phyloP scores from a whole-genome alignment of 2,888 invertebrate genomes.

The Phoronis australis region DNA sequence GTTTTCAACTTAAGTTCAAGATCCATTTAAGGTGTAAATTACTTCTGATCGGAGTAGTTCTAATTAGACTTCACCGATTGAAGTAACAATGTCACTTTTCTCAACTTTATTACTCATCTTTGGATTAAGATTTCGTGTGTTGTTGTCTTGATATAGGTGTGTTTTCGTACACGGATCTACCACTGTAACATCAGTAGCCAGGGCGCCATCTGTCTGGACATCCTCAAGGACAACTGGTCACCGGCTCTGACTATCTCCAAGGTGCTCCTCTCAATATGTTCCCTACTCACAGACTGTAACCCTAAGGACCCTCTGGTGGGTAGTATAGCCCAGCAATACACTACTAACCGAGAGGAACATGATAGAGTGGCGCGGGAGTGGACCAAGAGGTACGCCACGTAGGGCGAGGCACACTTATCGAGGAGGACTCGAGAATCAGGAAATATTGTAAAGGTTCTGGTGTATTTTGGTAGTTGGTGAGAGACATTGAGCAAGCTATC shows the following conservation, averaged over 20 bases:
- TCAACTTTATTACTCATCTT: no score
- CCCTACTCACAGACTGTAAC: slow-evolving; percentile 95
- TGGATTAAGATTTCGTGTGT: no score
- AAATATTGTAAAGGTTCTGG: no score
- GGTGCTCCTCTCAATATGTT: slow-evolving; percentile 95
- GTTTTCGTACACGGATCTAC: slow-evolving; percentile 94
- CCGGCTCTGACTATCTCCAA: slow-evolving; percentile 98
- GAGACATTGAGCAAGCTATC: no score
- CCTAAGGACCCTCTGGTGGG: slow-evolving; percentile 98
- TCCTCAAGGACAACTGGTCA: slow-evolving; percentile 97
- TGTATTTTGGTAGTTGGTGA: no score
- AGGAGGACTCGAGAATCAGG: no score
- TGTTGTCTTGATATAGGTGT: slow-evolving; percentile 53
- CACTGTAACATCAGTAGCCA: slow-evolving; percentile 99
- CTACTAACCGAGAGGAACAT: slow-evolving; percentile 95
- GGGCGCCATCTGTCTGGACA: slow-evolving; percentile 96
- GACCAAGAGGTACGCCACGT: slow-evolving; percentile 93
- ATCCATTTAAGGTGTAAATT: no score
- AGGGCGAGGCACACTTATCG: no score
- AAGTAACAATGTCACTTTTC: no score
- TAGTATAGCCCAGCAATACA: slow-evolving; percentile 96
- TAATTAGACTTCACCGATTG: no score
- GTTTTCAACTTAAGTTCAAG: no score
- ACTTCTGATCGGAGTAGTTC: no score
- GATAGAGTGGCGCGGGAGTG: slow-evolving; percentile 96